phyloP scores from a whole-genome alignment of 2,113 vertebrate genomes.

The Lamprologus lemairii region DNA sequence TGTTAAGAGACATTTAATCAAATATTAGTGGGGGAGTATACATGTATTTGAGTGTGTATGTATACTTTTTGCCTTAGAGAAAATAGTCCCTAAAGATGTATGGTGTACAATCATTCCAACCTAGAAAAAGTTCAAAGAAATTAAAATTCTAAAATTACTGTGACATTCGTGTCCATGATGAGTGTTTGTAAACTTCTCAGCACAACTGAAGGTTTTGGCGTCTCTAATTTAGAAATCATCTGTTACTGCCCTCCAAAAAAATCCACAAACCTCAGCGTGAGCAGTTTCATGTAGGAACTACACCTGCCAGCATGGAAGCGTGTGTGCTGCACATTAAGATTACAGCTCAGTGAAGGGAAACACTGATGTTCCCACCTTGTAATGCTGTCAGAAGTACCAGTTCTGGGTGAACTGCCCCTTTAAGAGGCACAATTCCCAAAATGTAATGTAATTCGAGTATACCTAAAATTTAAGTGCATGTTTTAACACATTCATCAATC shows the following conservation, averaged over 20 bases:
- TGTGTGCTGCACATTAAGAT: not conserved
- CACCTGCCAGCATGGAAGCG: not conserved
- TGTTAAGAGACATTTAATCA: not conserved
- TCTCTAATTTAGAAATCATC: not conserved
- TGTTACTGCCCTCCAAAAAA: not conserved
- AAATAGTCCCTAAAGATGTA: not conserved
- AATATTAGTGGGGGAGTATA: not conserved
- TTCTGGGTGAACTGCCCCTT: not conserved
- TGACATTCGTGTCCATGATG: not conserved
- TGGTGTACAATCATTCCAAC: not conserved
- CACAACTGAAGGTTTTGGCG: not conserved
- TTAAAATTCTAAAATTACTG: not conserved
- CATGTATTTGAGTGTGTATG: not conserved
- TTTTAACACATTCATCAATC: not conserved
- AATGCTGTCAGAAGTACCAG: not conserved
- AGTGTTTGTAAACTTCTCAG: not conserved
- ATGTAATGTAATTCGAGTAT: not conserved
- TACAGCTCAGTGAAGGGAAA: not conserved
- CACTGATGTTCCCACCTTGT: not conserved
- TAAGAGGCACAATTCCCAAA: not conserved
- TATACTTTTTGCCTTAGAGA: not conserved
- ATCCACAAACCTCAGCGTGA: not conserved
- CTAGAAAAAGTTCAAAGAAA: not conserved
- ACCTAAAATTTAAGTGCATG: not conserved
- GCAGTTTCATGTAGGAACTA: not conserved